A percentile compares a stretch with the other conserved stretches of the same genome.
These are phyloP conservation scores for Lypha dubia DNA, from an alignment of 2,888 invertebrate genomes.

Conservation along the genomic window DNA sequence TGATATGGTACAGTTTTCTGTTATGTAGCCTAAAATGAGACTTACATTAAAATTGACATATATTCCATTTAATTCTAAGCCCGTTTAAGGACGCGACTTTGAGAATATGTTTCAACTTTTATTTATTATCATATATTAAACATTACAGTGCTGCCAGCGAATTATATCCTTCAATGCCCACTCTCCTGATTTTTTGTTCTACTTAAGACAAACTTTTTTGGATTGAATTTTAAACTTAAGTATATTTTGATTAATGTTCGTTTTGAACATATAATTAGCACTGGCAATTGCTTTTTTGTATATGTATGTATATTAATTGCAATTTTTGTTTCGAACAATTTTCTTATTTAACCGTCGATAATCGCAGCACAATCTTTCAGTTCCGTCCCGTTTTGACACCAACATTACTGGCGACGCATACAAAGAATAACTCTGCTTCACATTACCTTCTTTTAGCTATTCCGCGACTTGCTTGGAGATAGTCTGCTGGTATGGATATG, in stretches of 20 bases:
- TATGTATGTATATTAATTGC: background rate
- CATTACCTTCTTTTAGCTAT: background rate
- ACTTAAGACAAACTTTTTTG: too few relatives aligned
- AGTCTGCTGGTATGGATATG: background rate
- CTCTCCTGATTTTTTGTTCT: too few relatives aligned
- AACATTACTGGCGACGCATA: background rate
- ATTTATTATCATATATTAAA: too few relatives aligned
- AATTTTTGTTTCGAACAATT: background rate
- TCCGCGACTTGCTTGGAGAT: background rate
- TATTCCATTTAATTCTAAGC: background rate
- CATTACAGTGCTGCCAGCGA: too few relatives aligned
- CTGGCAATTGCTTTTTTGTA: background rate
- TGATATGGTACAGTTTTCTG: too few relatives aligned
- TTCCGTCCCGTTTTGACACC: background rate
- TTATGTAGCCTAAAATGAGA: too few relatives aligned
- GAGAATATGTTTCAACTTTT: background rate
- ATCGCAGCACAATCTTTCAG: background rate
- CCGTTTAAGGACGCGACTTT: background rate
- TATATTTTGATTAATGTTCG: too few relatives aligned
- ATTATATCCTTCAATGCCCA: too few relatives aligned
- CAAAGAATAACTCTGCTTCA: background rate
- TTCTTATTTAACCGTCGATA: background rate
- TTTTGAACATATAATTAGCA: background rate
- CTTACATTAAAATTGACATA: background rate
- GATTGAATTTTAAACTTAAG: too few relatives aligned